Conservation (phyloP, 2,888 invertebrate species). For the Parnassius orleans region DNA sequence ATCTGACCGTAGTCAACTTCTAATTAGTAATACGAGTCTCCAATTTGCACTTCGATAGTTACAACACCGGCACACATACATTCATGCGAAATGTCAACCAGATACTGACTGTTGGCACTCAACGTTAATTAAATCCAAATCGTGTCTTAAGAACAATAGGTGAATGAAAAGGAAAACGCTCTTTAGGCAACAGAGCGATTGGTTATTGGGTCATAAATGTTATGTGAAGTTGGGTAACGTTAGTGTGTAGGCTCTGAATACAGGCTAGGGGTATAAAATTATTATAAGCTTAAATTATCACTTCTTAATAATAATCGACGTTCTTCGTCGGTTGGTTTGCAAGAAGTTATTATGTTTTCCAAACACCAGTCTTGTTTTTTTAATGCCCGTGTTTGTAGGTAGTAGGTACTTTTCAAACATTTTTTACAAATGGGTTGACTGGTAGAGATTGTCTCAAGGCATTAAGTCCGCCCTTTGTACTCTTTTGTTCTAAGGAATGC, state of each 20-base stretch:
- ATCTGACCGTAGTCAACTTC: conserved; percentile 37
- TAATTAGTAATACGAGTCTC: conserved; percentile 62
- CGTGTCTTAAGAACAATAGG: conserved; percentile 53
- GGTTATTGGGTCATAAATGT: conserved; percentile 20
- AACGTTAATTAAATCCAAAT: conserved; percentile 57
- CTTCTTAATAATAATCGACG: too few species aligned
- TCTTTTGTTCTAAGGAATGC: too few species aligned
- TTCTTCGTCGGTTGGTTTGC: too few species aligned
- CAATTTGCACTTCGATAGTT: conserved; percentile 63
- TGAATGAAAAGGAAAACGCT: conserved; percentile 34
- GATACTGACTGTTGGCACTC: conserved; percentile 58
- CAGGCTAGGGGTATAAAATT: too few species aligned
- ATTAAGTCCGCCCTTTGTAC: too few species aligned
- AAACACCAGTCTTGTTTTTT: too few species aligned
- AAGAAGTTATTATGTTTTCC: too few species aligned
- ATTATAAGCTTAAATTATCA: too few species aligned
- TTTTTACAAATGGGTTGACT: too few species aligned
- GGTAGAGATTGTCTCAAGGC: too few species aligned
- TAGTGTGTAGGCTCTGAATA: not conserved
- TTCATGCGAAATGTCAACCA: conserved; percentile 70
- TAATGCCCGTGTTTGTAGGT: too few species aligned
- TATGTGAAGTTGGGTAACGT: conserved; percentile 4
- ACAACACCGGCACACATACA: conserved; percentile 48
- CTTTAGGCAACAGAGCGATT: conserved; percentile 14
- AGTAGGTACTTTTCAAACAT: too few species aligned